phyloP scores from a whole-genome alignment of 1,140 invertebrate genomes.

The Trichomalopsis sarcophagae region DNA sequence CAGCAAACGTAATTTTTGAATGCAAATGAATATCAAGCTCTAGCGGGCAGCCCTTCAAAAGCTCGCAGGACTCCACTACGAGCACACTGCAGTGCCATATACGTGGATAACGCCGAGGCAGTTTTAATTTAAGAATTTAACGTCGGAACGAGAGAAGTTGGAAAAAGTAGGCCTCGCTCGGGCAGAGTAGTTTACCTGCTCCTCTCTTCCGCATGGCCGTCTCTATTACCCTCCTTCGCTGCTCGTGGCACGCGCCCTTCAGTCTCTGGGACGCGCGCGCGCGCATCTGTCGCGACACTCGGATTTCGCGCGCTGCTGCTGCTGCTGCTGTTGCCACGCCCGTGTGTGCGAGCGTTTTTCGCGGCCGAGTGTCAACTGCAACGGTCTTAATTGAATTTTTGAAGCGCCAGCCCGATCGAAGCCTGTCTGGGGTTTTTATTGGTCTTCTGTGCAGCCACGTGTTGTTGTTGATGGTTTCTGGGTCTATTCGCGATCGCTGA shows the following conservation, averaged over 20 bases:
- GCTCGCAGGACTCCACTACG: too few species aligned
- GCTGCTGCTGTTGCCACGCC: too few species aligned
- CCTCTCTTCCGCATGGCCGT: not conserved
- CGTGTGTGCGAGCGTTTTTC: not conserved
- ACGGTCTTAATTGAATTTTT: constrained; percentile 46
- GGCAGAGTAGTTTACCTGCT: not conserved
- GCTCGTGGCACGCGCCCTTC: not conserved
- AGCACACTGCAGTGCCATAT: too few species aligned
- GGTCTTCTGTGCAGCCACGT: not conserved
- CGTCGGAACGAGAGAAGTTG: not conserved
- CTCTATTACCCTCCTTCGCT: constrained; percentile 33
- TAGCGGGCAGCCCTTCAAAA: not conserved
- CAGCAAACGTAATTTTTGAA: constrained; percentile 36
- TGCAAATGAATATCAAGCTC: constrained; percentile 33
- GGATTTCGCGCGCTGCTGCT: constrained; percentile 25
- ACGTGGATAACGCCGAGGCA: not conserved
- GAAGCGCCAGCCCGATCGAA: constrained; percentile 2
- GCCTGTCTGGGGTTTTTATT: not conserved
- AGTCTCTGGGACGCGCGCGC: not conserved
- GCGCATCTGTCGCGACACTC: constrained; percentile 33
- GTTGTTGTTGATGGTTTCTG: constrained; percentile 8
- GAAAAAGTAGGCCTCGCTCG: constrained; percentile 17
- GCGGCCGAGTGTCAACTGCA: constrained; percentile 6
- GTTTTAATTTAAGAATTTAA: constrained; percentile 14
- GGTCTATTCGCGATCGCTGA: not conserved